phyloP scores from a whole-genome alignment of 2,797 vertebrate species.

The Takifugu ocellatus region DNA sequence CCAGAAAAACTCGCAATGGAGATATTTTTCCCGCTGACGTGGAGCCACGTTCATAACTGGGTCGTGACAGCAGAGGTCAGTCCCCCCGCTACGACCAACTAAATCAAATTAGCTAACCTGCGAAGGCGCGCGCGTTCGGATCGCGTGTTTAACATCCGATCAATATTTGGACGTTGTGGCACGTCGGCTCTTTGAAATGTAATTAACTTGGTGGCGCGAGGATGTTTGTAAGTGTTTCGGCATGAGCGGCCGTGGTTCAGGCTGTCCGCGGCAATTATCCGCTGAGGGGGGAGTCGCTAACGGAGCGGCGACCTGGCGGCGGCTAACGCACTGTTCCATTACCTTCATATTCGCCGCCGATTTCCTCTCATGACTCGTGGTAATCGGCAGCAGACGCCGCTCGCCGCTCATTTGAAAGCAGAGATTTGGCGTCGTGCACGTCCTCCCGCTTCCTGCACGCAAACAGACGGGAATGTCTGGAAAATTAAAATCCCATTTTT shows the following conservation, averaged over 20 bases:
- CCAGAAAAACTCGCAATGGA: conserved; percentile 60
- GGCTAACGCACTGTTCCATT: conserved; percentile 68
- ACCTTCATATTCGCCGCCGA: conserved; percentile 72
- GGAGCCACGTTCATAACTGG: conserved; percentile 51
- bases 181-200: conserved; percentile 68
- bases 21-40: conserved; percentile 61
- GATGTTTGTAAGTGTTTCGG: conserved; percentile 71
- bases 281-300: conserved; percentile 61
- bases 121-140: conserved; percentile 45
- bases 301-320: conserved; percentile 67
- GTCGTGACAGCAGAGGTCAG: conserved; percentile 54
- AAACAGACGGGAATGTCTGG: conserved; percentile 63
- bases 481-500: conserved; percentile 70
- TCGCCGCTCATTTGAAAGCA: conserved; percentile 71
- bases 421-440: conserved; percentile 48
- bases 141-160: conserved; percentile 73
- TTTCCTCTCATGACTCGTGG: conserved; percentile 74
- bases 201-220: conserved; percentile 68
- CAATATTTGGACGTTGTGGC: conserved; percentile 68
- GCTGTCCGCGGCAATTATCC: conserved; percentile 76
- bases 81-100: conserved; percentile 31
- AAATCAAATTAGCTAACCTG: conserved; percentile 69
- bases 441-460: conserved; percentile 34
- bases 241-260: conserved; percentile 73
- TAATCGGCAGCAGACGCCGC: conserved; percentile 66